These are phyloP conservation scores for Neotoma lepida DNA, from an alignment of 2,113 vertebrate species.

Conservation along the genomic window DNA sequence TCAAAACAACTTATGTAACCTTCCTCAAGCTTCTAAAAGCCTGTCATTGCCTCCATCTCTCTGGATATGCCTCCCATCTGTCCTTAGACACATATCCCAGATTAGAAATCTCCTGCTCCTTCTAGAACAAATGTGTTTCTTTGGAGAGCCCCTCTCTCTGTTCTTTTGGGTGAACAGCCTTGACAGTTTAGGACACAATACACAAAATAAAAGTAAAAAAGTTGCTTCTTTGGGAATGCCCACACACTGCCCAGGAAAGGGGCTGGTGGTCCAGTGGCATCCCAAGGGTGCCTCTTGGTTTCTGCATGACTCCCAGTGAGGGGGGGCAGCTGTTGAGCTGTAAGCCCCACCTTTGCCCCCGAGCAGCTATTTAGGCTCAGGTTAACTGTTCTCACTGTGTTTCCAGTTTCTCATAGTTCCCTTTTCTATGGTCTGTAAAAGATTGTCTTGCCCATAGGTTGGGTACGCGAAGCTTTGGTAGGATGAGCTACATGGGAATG, in stretches of 20 bases:
- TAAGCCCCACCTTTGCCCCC: not conserved
- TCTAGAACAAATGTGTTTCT: not conserved
- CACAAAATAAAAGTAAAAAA: not conserved
- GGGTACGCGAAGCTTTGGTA: not conserved
- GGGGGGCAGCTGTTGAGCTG: not conserved
- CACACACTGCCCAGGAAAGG: not conserved
- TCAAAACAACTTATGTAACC: slow-evolving; percentile 1
- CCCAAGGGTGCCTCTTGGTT: not conserved
- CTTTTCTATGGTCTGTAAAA: not conserved
- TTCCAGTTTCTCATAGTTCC: not conserved
- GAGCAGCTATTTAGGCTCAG: not conserved
- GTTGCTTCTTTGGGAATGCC: not conserved
- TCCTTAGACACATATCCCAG: not conserved
- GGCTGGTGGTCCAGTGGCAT: not conserved
- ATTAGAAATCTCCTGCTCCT: not conserved
- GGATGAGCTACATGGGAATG: not conserved
- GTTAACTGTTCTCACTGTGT: not conserved
- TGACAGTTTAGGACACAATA: not conserved
- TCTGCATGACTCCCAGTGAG: not conserved
- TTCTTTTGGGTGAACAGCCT: not conserved
- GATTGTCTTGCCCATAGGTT: not conserved
- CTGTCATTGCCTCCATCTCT: not conserved
- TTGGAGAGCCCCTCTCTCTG: not conserved
- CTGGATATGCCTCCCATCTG: not conserved
- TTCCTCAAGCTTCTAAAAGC: not conserved